phyloP scores from a whole-genome alignment of 2,888 invertebrate genomes.

The Venustoraphidia nigricollis region DNA sequence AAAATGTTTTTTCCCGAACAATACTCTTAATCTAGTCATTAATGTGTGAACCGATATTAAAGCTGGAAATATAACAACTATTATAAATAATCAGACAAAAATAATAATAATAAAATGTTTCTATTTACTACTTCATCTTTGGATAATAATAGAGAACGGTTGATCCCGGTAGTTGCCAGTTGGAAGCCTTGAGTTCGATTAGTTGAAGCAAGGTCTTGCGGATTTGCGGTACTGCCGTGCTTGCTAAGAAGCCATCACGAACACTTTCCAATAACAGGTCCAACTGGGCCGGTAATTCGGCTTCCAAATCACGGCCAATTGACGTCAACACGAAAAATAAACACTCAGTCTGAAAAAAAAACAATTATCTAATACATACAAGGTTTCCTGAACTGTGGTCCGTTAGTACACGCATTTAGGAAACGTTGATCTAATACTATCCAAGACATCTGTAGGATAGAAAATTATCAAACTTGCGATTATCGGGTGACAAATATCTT shows the following conservation, averaged over 20 bases:
- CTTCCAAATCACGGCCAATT: slow-evolving; percentile 74
- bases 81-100: no score
- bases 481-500: not conserved
- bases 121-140: slow-evolving; percentile 22
- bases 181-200: slow-evolving; percentile 78
- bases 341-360: slow-evolving; percentile 55
- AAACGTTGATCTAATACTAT: no score
- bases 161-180: slow-evolving; percentile 81
- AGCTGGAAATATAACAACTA: no score
- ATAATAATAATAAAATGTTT: not conserved
- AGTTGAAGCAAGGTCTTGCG: slow-evolving; percentile 75
- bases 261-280: slow-evolving; percentile 65
- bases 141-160: slow-evolving; percentile 83
- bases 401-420: no score
- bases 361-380: slow-evolving; percentile 1
- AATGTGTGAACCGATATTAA: no score
- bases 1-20: no score
- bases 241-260: slow-evolving; percentile 70
- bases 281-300: slow-evolving; percentile 64
- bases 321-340: slow-evolving; percentile 79
- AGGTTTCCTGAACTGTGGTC: not conserved
- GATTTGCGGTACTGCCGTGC: slow-evolving; percentile 55
- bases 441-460: no score
- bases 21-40: no score
- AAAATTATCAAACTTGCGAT: not conserved